These are phyloP conservation scores for Schizopygopsis pylzovi DNA, from an alignment of 2,797 vertebrate species.

Conservation along the genomic window DNA sequence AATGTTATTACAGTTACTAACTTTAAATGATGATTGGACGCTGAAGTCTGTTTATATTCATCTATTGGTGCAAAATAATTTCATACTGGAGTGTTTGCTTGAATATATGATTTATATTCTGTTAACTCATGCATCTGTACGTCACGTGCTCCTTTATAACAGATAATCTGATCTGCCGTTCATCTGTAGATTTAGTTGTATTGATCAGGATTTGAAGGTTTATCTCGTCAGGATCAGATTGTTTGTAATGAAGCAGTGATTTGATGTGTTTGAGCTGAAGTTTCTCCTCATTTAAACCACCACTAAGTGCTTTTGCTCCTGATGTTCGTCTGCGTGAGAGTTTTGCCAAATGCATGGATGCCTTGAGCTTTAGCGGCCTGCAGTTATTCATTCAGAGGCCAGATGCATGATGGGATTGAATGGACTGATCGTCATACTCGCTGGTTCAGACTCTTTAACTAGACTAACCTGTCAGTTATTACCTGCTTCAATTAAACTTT, in stretches of 20 bases:
- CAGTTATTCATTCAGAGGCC: conserved; percentile 46
- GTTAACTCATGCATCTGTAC: background rate
- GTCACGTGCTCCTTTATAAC: background rate
- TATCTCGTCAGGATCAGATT: background rate
- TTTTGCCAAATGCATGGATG: conserved; percentile 62
- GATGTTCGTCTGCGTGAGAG: conserved; percentile 13
- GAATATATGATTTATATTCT: background rate
- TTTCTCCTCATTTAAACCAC: background rate
- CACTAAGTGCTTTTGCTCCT: conserved; percentile 32
- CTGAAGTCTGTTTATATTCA: background rate
- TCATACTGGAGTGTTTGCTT: background rate
- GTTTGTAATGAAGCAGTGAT: conserved; percentile 3
- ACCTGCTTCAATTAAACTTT: conserved; percentile 38
- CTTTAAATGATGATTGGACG: background rate
- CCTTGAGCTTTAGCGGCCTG: conserved; percentile 58
- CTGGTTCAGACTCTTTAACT: conserved; percentile 7
- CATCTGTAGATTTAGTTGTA: background rate
- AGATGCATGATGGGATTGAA: conserved; percentile 59
- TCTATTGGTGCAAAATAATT: background rate
- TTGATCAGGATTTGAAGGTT: background rate
- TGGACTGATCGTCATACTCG: conserved; percentile 32
- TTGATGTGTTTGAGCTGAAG: background rate
- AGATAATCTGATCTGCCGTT: background rate
- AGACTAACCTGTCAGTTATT: conserved; percentile 33
- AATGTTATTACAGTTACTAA: conserved; percentile 3